These are phyloP conservation scores for Drosophila eugracilis DNA, from an alignment of 1,140 invertebrate genomes.

Conservation along the genomic window DNA sequence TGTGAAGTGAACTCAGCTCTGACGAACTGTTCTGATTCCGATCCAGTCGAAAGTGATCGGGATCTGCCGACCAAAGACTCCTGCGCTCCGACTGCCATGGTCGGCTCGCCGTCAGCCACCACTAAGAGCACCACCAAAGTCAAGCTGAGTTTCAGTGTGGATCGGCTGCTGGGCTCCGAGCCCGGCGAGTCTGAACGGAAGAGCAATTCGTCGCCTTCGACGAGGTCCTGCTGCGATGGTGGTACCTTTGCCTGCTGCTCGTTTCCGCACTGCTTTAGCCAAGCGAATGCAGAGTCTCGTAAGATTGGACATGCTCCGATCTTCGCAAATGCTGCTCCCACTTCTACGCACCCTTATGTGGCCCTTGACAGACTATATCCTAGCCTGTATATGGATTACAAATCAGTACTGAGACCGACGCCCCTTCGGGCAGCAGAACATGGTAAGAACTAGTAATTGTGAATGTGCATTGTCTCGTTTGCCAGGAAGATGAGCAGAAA, in stretches of 20 bases:
- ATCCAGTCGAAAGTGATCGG: slow-evolving; percentile 37
- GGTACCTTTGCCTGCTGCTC: slow-evolving; percentile 59
- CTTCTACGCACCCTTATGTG: slow-evolving; percentile 28
- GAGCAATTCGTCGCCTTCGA: not conserved
- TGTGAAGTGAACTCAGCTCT: slow-evolving; percentile 46
- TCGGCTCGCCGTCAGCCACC: slow-evolving; percentile 6
- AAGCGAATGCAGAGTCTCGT: slow-evolving; percentile 25
- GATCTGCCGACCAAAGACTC: slow-evolving; percentile 41
- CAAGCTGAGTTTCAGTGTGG: slow-evolving; percentile 81
- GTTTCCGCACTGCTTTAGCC: slow-evolving; percentile 53
- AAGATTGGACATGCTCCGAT: slow-evolving; percentile 29
- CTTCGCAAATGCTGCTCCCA: slow-evolving; percentile 7
- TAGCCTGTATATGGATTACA: slow-evolving; percentile 71
- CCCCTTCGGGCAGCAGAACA: slow-evolving; percentile 68
- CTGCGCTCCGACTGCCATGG: not conserved
- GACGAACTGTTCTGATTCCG: slow-evolving; percentile 16
- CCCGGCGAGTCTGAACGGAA: slow-evolving; percentile 21
- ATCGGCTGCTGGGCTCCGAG: slow-evolving; percentile 68
- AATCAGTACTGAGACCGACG: slow-evolving; percentile 70
- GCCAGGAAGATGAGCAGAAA: too few relatives aligned
- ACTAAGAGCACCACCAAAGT: slow-evolving; percentile 65
- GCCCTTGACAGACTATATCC: slow-evolving; percentile 67
- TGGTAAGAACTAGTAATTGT: slow-evolving; percentile 40
- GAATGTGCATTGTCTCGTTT: not conserved
- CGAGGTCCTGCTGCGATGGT: slow-evolving; percentile 56